Conservation (phyloP, 1,140 invertebrate genomes). For the Diachasmimorpha longicaudata region DNA sequence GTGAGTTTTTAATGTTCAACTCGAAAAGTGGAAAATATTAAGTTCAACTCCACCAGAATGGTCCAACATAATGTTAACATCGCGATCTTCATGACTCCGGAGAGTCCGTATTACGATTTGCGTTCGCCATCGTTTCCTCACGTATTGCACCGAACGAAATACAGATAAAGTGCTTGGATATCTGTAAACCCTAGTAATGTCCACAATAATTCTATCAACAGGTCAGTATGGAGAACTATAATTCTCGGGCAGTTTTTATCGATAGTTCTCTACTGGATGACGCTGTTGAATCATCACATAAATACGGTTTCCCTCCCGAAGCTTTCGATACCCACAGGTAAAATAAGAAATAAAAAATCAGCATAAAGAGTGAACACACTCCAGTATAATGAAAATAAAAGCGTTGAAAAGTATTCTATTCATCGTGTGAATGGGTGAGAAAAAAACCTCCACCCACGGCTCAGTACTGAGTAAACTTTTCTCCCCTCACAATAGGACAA, state of each 20-base stretch:
- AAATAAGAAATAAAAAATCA: conserved; percentile 26
- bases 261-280: conserved; percentile 76
- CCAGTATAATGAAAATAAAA: neutral
- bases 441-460: neutral
- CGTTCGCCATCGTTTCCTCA: too few relatives aligned
- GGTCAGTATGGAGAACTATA: conserved; percentile 78
- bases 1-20: too few relatives aligned
- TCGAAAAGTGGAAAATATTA: too few relatives aligned
- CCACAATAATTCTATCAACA: conserved; percentile 42
- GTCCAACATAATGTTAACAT: too few relatives aligned
- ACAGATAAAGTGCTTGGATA: too few relatives aligned
- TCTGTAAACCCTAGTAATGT: neutral
- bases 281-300: conserved; percentile 76
- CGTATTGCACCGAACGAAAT: too few relatives aligned
- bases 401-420: neutral
- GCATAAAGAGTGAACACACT: neutral
- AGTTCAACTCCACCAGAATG: too few relatives aligned
- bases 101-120: too few relatives aligned
- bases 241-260: conserved; percentile 80
- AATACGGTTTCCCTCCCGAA: conserved; percentile 67
- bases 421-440: neutral
- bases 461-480: conserved; percentile 15
- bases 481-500: conserved; percentile 66
- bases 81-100: too few relatives aligned
- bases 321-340: conserved; percentile 75